phyloP scores from a whole-genome alignment of 2,113 vertebrate species.

The Stegostoma tigrinum region DNA sequence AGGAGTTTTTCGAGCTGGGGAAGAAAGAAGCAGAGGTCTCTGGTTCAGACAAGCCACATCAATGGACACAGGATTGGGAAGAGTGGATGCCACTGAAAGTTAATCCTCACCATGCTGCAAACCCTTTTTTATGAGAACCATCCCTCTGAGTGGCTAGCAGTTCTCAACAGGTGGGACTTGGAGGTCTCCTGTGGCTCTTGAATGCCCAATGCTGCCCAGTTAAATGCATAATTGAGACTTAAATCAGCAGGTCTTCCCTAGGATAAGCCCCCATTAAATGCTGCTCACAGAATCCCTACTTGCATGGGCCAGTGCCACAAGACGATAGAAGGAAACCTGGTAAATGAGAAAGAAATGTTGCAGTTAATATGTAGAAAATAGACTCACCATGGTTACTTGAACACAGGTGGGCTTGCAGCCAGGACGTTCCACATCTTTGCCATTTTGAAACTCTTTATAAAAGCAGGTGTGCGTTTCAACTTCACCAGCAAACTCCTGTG shows the following conservation, averaged over 20 bases:
- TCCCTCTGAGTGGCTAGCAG: background rate
- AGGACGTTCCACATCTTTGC: background rate
- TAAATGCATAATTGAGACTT: background rate
- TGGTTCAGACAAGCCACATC: too few species aligned
- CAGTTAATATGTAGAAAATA: background rate
- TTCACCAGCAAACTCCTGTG: constrained; percentile 43
- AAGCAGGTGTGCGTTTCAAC: constrained; percentile 39
- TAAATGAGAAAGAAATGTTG: background rate
- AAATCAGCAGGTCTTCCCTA: background rate
- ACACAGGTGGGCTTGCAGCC: constrained; percentile 53
- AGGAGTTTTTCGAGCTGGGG: too few species aligned
- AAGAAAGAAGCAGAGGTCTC: too few species aligned
- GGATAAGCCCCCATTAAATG: background rate
- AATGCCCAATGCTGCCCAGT: background rate
- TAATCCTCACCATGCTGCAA: too few species aligned
- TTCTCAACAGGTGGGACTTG: background rate
- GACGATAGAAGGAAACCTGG: background rate
- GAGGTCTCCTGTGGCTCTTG: background rate
- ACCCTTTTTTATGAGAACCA: too few species aligned
- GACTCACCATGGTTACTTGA: constrained; percentile 51
- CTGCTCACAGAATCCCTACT: background rate
- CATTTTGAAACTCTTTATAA: constrained; percentile 26
- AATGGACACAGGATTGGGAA: too few species aligned
- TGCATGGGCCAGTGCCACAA: background rate
- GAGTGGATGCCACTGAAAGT: too few species aligned